These are phyloP conservation scores for pig (Sus scrofa) DNA, from an alignment of 2,113 vertebrate genomes.

Conservation along the genomic window T2T-Sscrofa CM000813.6:100137001-100137500, in stretches of 20 bases:
- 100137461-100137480: not conserved
- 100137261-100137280: constrained; percentile 26
- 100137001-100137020: not conserved
- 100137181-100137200: constrained; percentile 29
- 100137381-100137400: not conserved
- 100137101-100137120: not conserved
- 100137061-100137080: not conserved
- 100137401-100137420: constrained; percentile 49
- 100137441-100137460: not conserved
- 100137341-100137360: constrained; percentile 34
- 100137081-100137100: not conserved
- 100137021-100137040: not conserved
- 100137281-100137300: not conserved
- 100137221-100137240: constrained; percentile 7
- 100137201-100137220: not conserved
- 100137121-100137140: not conserved
- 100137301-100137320: not conserved
- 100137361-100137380: constrained; percentile 46
- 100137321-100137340: not conserved
- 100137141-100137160: not conserved
- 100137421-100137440: not conserved
- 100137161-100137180: not conserved
- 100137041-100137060: not conserved
- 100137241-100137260: not conserved
- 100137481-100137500: not conserved